Conservation (phyloP, 2,797 vertebrate species). For the Denticeps clupeoides region DNA sequence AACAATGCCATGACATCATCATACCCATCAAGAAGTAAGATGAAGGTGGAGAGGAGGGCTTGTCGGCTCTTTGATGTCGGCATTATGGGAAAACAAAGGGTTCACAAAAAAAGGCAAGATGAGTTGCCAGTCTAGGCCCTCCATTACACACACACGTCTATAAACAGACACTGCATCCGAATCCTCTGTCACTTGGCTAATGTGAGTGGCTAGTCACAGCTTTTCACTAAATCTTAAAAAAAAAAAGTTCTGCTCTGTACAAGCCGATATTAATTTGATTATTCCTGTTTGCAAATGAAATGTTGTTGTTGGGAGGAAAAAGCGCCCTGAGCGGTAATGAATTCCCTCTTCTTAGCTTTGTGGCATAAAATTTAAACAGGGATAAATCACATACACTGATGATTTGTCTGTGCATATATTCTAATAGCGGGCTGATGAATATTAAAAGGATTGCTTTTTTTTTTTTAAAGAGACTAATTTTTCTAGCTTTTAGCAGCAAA, state of each 20-base stretch:
- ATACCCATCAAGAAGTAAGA: conserved; percentile 50
- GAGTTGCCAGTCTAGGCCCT: conserved; percentile 18
- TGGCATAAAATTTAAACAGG: conserved; percentile 64
- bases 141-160: not conserved
- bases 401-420: conserved; percentile 66
- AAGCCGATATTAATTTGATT: conserved; percentile 67
- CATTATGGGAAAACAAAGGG: conserved; percentile 39
- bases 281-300: conserved; percentile 63
- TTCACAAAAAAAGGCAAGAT: conserved; percentile 35
- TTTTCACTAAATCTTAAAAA: conserved; percentile 54
- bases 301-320: conserved; percentile 70
- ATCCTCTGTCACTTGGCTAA: conserved; percentile 50
- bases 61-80: conserved; percentile 48
- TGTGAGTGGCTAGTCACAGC: conserved; percentile 50
- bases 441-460: conserved; percentile 65
- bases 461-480: conserved; percentile 63
- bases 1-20: conserved; percentile 50
- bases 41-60: conserved; percentile 35
- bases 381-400: conserved; percentile 65
- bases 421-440: conserved; percentile 69
- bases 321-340: conserved; percentile 68
- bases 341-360: conserved; percentile 51
- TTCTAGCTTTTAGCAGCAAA: conserved; percentile 50
- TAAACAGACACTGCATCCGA: conserved; percentile 36
- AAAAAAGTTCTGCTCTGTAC: conserved; percentile 55